Evolutionary conservation across 2,888 invertebrate species (phyloP).

Genomic region (Synergus japonicus): DNA sequence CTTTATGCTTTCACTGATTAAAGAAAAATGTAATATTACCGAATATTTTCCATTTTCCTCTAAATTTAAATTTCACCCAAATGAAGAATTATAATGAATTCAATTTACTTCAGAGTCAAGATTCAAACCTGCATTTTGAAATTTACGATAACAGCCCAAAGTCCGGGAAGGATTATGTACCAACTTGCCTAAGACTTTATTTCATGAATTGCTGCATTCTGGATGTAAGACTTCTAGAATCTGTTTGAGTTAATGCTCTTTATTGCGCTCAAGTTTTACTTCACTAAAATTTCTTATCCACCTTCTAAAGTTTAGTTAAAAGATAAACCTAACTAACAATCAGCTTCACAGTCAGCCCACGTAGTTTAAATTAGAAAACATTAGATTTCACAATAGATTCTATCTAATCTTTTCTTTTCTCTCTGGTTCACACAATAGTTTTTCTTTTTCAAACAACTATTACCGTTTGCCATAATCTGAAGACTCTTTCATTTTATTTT

Average conservation of each 20-base stretch:
- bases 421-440: not conserved
- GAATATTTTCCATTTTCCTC: too few relatives aligned
- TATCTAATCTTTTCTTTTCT: not conserved
- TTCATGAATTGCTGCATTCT: not conserved
- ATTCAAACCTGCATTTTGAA: not conserved
- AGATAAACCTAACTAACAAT: not conserved
- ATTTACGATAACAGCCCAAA: not conserved
- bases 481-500: conserved; percentile 7
- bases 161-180: not conserved
- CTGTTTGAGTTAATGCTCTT: too few relatives aligned
- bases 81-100: not conserved
- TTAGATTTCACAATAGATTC: too few relatives aligned
- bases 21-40: too few relatives aligned
- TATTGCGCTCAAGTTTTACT: not conserved
- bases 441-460: not conserved
- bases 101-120: not conserved
- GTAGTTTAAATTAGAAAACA: not conserved
- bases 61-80: too few relatives aligned
- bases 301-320: not conserved
- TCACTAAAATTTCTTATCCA: not conserved
- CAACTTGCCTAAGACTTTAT: not conserved
- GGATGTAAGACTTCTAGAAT: not conserved
- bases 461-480: conserved; percentile 2
- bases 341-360: not conserved
- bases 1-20: too few relatives aligned